Conservation (phyloP, 2,113 vertebrate genomes). For the Microtus oregoni region DNA sequence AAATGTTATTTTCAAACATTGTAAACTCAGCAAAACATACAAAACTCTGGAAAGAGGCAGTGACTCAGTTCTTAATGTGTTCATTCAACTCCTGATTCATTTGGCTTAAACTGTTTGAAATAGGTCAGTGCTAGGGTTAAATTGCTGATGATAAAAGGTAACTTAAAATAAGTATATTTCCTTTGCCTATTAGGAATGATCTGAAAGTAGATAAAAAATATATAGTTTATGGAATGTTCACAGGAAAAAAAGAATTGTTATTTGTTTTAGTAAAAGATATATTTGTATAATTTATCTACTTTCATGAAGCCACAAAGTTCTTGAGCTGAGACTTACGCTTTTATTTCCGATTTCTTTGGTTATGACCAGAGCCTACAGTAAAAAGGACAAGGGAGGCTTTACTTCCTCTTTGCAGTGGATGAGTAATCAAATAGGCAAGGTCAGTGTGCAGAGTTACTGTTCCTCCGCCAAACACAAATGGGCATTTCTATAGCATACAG, state of each 20-base stretch:
- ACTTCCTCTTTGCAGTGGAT: background rate
- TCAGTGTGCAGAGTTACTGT: background rate
- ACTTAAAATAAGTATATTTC: background rate
- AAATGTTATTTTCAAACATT: background rate
- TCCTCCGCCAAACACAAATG: background rate
- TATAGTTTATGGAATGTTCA: background rate
- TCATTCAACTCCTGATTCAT: constrained; percentile 34
- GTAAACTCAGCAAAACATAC: background rate
- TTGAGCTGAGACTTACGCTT: background rate
- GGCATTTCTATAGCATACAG: too few relatives aligned
- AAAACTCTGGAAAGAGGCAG: background rate
- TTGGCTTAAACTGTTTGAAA: constrained; percentile 3
- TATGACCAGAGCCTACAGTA: background rate
- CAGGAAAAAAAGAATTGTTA: background rate
- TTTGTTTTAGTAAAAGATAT: background rate
- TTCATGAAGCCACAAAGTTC: background rate
- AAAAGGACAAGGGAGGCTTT: background rate
- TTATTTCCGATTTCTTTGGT: background rate
- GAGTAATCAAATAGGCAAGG: background rate
- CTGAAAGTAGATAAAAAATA: background rate
- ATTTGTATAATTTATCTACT: background rate
- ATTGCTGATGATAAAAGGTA: background rate
- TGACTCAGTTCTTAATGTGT: background rate
- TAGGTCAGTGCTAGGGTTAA: background rate
- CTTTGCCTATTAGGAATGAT: background rate